phyloP scores from a whole-genome alignment of 2,888 invertebrate species.

The Sympetrum striolatum region DNA sequence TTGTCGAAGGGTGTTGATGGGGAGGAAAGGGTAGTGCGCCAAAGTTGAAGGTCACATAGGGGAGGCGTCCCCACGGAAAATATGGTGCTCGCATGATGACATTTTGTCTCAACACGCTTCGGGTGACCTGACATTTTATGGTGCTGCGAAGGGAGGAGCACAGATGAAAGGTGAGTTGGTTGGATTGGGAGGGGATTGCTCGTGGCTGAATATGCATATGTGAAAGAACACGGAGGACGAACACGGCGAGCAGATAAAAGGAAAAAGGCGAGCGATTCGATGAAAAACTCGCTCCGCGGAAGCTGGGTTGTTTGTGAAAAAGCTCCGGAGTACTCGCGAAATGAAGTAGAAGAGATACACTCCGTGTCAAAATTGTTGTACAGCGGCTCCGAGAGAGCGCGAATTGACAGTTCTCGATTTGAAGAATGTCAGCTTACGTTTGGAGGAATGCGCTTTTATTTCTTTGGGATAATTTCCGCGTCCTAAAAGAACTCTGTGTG shows the following conservation, averaged over 20 bases:
- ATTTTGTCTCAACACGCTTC: slow-evolving; percentile 33
- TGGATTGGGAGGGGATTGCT: neutral
- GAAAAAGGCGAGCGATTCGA: neutral
- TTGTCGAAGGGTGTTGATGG: neutral
- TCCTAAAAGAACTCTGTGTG: too few species aligned
- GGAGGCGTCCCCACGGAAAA: slow-evolving; percentile 11
- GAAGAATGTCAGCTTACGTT: too few species aligned
- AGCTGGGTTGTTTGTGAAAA: too few species aligned
- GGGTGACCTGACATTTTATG: slow-evolving; percentile 32
- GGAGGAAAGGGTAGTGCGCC: neutral
- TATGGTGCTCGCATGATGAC: slow-evolving; percentile 34
- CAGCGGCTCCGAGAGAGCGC: too few species aligned
- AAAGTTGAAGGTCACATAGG: neutral
- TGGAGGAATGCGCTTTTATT: too few species aligned
- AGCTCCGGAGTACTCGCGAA: too few species aligned
- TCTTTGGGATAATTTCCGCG: too few species aligned
- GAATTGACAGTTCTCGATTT: too few species aligned
- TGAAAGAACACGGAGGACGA: neutral
- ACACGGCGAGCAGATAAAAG: neutral
- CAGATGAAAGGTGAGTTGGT: neutral
- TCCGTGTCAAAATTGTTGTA: too few species aligned
- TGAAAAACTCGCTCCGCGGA: neutral
- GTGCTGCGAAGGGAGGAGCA: neutral
- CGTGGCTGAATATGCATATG: neutral
- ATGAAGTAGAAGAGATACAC: too few species aligned